Conservation (phyloP, 2,888 invertebrate genomes). For the Panzeria rudis region DNA sequence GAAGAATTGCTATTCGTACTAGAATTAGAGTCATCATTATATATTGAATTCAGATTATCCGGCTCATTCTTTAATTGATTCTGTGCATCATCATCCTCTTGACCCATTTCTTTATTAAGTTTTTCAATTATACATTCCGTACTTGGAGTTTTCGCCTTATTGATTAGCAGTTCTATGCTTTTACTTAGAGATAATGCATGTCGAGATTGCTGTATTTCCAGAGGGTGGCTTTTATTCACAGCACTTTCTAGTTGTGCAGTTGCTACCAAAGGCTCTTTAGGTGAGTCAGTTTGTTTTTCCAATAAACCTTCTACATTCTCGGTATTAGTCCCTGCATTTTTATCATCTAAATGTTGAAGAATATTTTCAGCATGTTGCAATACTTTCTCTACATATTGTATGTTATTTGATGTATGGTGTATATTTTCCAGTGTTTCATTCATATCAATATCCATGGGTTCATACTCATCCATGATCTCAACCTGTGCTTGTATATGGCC, state of each 20-base stretch:
- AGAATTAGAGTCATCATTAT: slow-evolving; percentile 38
- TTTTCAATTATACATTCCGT: slow-evolving; percentile 46
- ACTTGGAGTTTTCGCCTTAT: slow-evolving; percentile 21
- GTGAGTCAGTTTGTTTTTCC: slow-evolving; percentile 22
- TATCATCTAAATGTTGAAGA: slow-evolving; percentile 39
- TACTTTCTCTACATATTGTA: slow-evolving; percentile 64
- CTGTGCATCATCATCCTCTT: slow-evolving; percentile 1
- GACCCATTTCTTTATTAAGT: slow-evolving; percentile 17
- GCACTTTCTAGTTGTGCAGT: neutral
- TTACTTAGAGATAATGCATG: slow-evolving; percentile 56
- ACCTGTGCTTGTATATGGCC: slow-evolving; percentile 26
- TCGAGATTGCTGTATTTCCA: slow-evolving; percentile 49
- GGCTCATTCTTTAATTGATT: neutral
- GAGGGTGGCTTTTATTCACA: neutral
- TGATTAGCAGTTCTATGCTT: slow-evolving; percentile 56
- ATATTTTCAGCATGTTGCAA: slow-evolving; percentile 59
- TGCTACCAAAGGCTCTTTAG: slow-evolving; percentile 2
- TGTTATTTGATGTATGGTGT: slow-evolving; percentile 66
- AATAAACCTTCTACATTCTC: slow-evolving; percentile 21
- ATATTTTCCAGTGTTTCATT: slow-evolving; percentile 76
- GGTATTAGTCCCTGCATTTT: neutral
- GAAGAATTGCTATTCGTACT: slow-evolving; percentile 22
- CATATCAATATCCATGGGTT: slow-evolving; percentile 80
- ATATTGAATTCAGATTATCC: neutral
- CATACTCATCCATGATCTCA: slow-evolving; percentile 68